Evolutionary conservation across 2,888 invertebrate genomes (phyloP), one percentile per base, ranked within the genome.

Genomic region (Didymodactylos carnosus): DNA sequence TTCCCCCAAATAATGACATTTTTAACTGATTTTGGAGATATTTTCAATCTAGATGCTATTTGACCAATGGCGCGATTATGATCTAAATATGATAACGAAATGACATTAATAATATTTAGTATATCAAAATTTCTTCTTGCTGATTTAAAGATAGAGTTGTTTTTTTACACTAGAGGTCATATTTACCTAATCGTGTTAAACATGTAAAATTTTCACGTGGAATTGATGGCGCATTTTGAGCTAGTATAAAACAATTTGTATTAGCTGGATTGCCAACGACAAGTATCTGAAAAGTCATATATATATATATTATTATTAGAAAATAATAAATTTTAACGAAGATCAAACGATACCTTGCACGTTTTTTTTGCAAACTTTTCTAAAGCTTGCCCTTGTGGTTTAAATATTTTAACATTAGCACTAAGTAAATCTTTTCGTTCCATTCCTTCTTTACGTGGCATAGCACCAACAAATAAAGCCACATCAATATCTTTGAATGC

Each of bases 251-350:
- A 16, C 95, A 95, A 85, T 99, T 98, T 6, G 98, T 99, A 83
- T 99, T 99, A 25, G 98, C 98, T 72, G 98, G 98, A 84, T 98
- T 98, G 62, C 98, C 98, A 78, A 99, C 98, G 43, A 99, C 97
- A 69, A 99, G 86, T n/a, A 62, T n/a, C 62, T 62, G 1, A 35
- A 1, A 35, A n/a, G n/a, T n/a, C n/a, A 35, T 35, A 62, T 35
- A 62, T 29, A 14, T 6, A 11, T 35, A 0, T 35, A n/a, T 23
- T 23, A 16, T 49, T 49, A 2, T 0, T 6, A 27, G 11, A 3
- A 19, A 2, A 19, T 4, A 35, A n/a, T 7, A 16, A 3, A 16
- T n/a, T n/a, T n/a, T n/a, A n/a, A n/a, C n/a, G n/a, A n/a, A n/a
- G n/a, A n/a, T n/a, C n/a, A 14, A 35, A 11, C n/a, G 3, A 35